A percentile compares a stretch with the other conserved stretches of the same genome.
Evolutionary conservation across 2,888 invertebrate genomes (phyloP).

Genomic region (Spisula subtruncata): DNA sequence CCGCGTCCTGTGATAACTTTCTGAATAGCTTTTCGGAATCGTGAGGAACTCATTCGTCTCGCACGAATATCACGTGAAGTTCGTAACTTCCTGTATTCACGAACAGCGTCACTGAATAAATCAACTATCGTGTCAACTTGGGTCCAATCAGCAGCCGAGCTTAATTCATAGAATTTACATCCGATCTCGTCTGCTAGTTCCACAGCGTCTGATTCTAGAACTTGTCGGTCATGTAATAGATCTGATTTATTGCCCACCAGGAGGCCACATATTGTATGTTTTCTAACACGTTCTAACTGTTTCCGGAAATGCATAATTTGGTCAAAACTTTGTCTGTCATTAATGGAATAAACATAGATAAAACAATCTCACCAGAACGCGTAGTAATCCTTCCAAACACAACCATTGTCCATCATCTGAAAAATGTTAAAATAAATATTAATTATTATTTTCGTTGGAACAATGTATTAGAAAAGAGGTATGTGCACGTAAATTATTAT

Average conservation of each 20-base stretch:
- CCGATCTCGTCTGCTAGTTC: slow-evolving; percentile 84
- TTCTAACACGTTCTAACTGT: slow-evolving; percentile 79
- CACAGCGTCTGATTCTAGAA: slow-evolving; percentile 81
- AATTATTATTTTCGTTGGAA: too few species aligned
- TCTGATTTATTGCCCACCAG: slow-evolving; percentile 86
- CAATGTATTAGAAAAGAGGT: too few species aligned
- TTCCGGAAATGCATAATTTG: slow-evolving; percentile 79
- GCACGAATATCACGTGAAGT: slow-evolving; percentile 78
- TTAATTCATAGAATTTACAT: slow-evolving; percentile 84
- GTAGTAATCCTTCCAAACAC: slow-evolving; percentile 82
- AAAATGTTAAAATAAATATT: neutral
- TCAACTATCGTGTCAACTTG: slow-evolving; percentile 79
- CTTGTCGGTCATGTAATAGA: slow-evolving; percentile 83
- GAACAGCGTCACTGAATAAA: slow-evolving; percentile 84
- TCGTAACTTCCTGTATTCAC: slow-evolving; percentile 80
- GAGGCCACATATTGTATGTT: slow-evolving; percentile 77
- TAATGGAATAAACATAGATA: slow-evolving; percentile 85
- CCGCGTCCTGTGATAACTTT: slow-evolving; percentile 82
- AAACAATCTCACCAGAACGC: slow-evolving; percentile 86
- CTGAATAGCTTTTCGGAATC: slow-evolving; percentile 83
- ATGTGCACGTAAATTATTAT: too few species aligned
- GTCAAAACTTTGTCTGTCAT: slow-evolving; percentile 83
- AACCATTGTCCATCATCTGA: slow-evolving; percentile 46
- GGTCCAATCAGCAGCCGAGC: slow-evolving; percentile 87
- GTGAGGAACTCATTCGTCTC: slow-evolving; percentile 84